These are phyloP conservation scores for Drosophila obscura DNA, from an alignment of 1,140 invertebrate genomes.

Conservation along the genomic window DNA sequence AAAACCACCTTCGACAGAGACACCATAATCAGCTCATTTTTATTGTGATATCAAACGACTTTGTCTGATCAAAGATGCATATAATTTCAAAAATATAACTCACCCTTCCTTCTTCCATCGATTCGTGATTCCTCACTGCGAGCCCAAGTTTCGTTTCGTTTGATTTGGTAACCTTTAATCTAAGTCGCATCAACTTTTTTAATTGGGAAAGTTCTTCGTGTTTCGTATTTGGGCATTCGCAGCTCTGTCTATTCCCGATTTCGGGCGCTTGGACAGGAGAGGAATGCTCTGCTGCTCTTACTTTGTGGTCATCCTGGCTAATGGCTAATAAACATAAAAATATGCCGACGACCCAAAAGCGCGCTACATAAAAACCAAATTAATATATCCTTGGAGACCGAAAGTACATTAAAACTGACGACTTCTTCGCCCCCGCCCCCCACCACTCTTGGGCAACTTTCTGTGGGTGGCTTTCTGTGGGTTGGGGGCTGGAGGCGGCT, in stretches of 20 bases:
- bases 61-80: no score
- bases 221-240: no score
- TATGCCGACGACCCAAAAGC: slow-evolving; percentile 57
- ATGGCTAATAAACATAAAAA: slow-evolving; percentile 79
- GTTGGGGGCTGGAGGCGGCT: not conserved
- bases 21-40: no score
- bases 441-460: not conserved
- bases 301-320: slow-evolving; percentile 54
- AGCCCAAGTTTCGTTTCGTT: slow-evolving; percentile 16
- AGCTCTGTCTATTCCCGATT: slow-evolving; percentile 5
- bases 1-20: no score
- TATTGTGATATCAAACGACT: no score
- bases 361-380: slow-evolving; percentile 71
- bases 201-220: slow-evolving; percentile 66
- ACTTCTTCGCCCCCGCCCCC: not conserved
- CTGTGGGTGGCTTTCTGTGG: no score
- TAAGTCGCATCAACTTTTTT: slow-evolving; percentile 65
- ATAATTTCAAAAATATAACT: no score
- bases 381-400: slow-evolving; percentile 80
- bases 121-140: no score
- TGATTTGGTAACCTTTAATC: slow-evolving; percentile 59
- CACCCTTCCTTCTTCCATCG: slow-evolving; percentile 2
- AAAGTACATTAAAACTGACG: slow-evolving; percentile 55
- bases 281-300: not conserved
- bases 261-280: slow-evolving; percentile 1